These are phyloP conservation scores for Ormia ochracea DNA, from an alignment of 2,888 invertebrate species.

Conservation along the genomic window DNA sequence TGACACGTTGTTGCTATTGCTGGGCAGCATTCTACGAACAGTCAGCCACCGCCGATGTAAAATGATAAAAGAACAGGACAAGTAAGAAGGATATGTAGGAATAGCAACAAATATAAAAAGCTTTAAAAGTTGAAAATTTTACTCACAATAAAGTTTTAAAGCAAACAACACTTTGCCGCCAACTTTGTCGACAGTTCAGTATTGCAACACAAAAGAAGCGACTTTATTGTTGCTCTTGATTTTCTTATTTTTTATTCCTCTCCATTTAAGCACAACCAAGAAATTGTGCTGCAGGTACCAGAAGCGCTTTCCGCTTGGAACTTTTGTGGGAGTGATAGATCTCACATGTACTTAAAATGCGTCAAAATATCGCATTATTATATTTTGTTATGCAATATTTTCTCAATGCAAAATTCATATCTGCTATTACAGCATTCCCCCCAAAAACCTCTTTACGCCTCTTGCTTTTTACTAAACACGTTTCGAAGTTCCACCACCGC, in stretches of 20 bases:
- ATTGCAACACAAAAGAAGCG: slow-evolving; percentile 26
- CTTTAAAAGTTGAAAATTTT: slow-evolving; percentile 14
- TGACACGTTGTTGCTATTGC: not conserved
- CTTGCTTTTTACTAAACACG: too few species aligned
- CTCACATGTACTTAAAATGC: not conserved
- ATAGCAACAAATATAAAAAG: slow-evolving; percentile 5
- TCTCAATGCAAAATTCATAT: too few species aligned
- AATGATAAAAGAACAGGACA: not conserved
- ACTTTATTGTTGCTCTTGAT: too few species aligned
- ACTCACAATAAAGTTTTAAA: slow-evolving; percentile 40
- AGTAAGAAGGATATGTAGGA: not conserved
- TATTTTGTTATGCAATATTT: too few species aligned
- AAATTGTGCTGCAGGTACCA: not conserved
- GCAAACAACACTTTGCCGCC: slow-evolving; percentile 49
- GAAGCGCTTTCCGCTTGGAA: not conserved
- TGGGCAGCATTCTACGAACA: not conserved
- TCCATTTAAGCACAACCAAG: not conserved
- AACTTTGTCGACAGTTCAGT: slow-evolving; percentile 45
- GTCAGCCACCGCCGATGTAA: not conserved
- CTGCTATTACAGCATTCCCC: too few species aligned
- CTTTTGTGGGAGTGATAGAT: not conserved
- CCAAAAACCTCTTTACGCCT: too few species aligned
- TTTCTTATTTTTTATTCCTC: not conserved
- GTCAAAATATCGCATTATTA: too few species aligned
- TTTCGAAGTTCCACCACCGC: too few species aligned